Evolutionary conservation across 30 jellyfish, hydroid and myxozoan species (phyloP).

Genomic region (Chrysaora quinquecirrha): DNA sequence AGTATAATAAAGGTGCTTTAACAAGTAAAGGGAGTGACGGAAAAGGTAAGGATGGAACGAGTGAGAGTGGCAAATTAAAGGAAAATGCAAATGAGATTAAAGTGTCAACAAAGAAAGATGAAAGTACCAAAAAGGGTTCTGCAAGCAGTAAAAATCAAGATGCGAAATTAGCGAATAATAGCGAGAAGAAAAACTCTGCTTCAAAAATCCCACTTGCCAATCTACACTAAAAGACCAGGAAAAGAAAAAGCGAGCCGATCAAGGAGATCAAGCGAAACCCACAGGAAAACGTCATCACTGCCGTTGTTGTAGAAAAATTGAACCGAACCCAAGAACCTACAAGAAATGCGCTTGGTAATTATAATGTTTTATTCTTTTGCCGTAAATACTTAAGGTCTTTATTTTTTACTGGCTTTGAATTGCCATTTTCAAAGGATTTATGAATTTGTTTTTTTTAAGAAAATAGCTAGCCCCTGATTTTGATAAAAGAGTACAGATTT

Average conservation of each 20-base stretch:
- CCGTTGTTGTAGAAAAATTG: slow-evolving; percentile 18
- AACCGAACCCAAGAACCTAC: slow-evolving; percentile 14
- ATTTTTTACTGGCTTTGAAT: background rate
- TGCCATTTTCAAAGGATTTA: background rate
- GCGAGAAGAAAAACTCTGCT: background rate
- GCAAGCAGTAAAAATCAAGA: too few relatives aligned
- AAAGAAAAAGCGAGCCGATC: too few relatives aligned
- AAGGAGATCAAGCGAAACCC: background rate
- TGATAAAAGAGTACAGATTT: background rate
- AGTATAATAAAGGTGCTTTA: too few relatives aligned
- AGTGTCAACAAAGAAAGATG: background rate
- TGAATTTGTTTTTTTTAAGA: background rate
- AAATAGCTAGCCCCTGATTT: background rate
- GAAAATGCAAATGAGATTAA: background rate
- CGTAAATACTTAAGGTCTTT: background rate
- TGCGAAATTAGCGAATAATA: background rate
- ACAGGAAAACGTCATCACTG: slow-evolving; percentile 38
- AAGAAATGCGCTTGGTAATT: slow-evolving; percentile 59
- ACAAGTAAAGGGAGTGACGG: too few relatives aligned
- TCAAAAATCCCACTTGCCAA: too few relatives aligned
- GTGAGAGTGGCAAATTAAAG: background rate
- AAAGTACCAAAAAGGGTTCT: too few relatives aligned
- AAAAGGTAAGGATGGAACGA: too few relatives aligned
- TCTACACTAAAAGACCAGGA: too few relatives aligned
- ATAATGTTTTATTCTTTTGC: background rate